These are phyloP conservation scores for Drosophila kanapiae DNA, from an alignment of 1,140 invertebrate genomes.

Conservation along the genomic window DNA sequence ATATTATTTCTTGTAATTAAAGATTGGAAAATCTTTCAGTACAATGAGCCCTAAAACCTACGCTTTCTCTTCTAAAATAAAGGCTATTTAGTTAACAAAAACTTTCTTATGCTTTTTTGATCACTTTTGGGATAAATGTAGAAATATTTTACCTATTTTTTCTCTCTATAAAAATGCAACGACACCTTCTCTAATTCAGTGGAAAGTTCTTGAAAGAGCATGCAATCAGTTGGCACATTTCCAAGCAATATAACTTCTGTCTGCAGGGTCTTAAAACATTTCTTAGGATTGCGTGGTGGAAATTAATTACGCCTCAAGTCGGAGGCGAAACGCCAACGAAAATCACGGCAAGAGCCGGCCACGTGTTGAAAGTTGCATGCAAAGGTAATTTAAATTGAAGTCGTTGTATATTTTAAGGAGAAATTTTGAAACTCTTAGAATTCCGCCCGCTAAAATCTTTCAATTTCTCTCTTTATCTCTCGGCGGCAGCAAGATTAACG, in stretches of 20 bases:
- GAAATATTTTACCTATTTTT: neutral
- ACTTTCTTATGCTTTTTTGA: too few species aligned
- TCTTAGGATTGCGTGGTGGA: conserved; percentile 64
- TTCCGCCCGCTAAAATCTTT: neutral
- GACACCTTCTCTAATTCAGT: neutral
- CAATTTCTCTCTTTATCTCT: neutral
- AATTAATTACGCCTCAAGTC: conserved; percentile 72
- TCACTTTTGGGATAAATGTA: too few species aligned
- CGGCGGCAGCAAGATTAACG: conserved; percentile 38
- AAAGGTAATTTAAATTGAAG: conserved; percentile 23
- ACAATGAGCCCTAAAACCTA: neutral
- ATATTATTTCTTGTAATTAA: neutral
- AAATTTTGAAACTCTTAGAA: neutral
- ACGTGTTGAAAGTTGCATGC: conserved; percentile 63
- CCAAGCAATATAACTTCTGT: conserved; percentile 6
- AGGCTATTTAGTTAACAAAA: neutral
- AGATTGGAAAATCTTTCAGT: neutral
- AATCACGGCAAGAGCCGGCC: conserved; percentile 44
- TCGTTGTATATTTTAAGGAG: neutral
- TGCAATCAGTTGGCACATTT: conserved; percentile 14
- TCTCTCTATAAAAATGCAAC: neutral
- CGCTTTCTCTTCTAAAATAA: neutral
- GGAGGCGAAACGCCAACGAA: conserved; percentile 52
- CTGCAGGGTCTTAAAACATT: conserved; percentile 30
- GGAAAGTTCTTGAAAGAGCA: conserved; percentile 32